Conservation (phyloP, 2,113 vertebrate genomes). For the Erythrocercus mccallii region DNA sequence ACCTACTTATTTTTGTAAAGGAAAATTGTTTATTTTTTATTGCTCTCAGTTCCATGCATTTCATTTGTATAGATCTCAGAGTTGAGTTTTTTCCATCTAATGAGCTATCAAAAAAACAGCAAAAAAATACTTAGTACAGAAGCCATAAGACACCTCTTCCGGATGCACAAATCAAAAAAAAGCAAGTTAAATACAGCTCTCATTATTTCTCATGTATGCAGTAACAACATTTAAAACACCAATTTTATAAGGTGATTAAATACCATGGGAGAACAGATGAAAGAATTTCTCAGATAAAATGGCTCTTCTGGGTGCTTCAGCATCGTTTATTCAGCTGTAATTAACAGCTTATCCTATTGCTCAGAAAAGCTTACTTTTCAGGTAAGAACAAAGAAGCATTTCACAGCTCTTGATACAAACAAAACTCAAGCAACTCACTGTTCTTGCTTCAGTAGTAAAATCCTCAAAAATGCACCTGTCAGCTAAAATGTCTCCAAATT, state of each 20-base stretch:
- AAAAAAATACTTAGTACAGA: neutral
- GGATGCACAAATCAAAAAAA: neutral
- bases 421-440: neutral
- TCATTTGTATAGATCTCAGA: neutral
- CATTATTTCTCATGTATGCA: neutral
- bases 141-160: neutral
- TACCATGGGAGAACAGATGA: neutral
- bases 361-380: slow-evolving; percentile 6
- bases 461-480: neutral
- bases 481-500: neutral
- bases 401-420: neutral
- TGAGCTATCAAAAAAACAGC: neutral
- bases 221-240: neutral
- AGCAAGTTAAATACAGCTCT: neutral
- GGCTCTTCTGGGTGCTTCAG: neutral
- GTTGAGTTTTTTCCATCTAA: neutral
- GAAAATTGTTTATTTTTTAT: neutral
- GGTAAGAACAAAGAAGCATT: neutral
- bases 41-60: neutral
- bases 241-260: neutral
- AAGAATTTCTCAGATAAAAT: neutral
- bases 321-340: neutral
- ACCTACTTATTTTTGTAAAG: neutral
- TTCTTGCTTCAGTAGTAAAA: neutral
- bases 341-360: neutral